phyloP scores from a whole-genome alignment of 1,140 invertebrate genomes.

The Ips typographus region DNA sequence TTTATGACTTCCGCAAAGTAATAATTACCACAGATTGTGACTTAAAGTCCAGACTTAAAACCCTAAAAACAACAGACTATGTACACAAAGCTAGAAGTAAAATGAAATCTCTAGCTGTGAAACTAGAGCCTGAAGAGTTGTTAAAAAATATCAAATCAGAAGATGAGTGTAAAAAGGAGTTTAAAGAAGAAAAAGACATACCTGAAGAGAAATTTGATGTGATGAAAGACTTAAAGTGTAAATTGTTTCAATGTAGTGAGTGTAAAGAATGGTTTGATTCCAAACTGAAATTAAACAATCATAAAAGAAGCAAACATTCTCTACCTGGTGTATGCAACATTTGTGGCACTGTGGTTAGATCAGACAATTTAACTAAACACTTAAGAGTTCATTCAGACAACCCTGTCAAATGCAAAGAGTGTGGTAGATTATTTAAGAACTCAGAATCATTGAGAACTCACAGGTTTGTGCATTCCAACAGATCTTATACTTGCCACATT shows the following conservation, averaged over 20 bases:
- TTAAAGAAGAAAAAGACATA: neutral
- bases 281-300: constrained; percentile 41
- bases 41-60: constrained; percentile 35
- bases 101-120: too few species aligned
- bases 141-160: too few species aligned
- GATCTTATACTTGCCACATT: constrained; percentile 41
- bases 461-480: constrained; percentile 37
- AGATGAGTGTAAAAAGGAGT: too few species aligned
- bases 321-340: constrained; percentile 43
- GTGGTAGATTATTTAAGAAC: constrained; percentile 43
- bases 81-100: neutral
- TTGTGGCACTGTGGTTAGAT: constrained; percentile 41
- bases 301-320: constrained; percentile 41
- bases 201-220: constrained; percentile 10
- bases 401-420: constrained; percentile 39
- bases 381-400: constrained; percentile 40
- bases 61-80: constrained; percentile 23
- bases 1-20: constrained; percentile 44
- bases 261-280: constrained; percentile 41
- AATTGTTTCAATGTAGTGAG: constrained; percentile 38
- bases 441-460: constrained; percentile 42
- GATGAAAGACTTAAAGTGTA: constrained; percentile 29
- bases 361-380: constrained; percentile 44
- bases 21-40: constrained; percentile 41
- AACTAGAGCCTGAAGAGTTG: too few species aligned